Percentiles rank a stretch among this genome's conserved stretches.
These are phyloP conservation scores for Zoroaster sp. DNA, from an alignment of 53 echinoderm and acorn worm genomes.

Conservation along the genomic window DNA sequence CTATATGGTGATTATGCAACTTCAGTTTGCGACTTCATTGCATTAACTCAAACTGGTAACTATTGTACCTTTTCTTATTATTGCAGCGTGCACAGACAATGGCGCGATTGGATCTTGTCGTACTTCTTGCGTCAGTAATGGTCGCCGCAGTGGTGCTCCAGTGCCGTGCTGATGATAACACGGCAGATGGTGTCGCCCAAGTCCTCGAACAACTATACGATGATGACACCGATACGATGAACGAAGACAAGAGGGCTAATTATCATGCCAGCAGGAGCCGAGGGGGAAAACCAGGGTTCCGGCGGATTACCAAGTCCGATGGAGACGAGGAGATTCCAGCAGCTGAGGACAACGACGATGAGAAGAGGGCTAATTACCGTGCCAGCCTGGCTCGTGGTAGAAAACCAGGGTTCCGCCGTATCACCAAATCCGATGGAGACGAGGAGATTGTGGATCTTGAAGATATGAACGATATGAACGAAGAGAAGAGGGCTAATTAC, in stretches of 20 bases:
- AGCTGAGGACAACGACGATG: slow-evolving; percentile 14
- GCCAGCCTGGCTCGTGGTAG: background rate
- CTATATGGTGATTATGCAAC: too few species aligned
- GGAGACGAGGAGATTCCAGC: background rate
- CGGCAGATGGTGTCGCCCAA: background rate
- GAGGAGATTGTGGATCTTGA: background rate
- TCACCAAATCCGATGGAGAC: slow-evolving; percentile 12
- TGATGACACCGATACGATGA: background rate
- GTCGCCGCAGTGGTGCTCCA: slow-evolving; percentile 31
- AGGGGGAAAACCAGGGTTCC: background rate
- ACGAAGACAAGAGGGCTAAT: slow-evolving; percentile 21
- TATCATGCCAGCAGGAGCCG: background rate
- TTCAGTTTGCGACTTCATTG: too few species aligned
- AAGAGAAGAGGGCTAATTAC: slow-evolving; percentile 13
- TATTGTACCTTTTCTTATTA: background rate
- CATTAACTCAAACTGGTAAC: background rate
- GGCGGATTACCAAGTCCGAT: slow-evolving; percentile 23
- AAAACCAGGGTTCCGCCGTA: background rate
- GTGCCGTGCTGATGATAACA: slow-evolving; percentile 22
- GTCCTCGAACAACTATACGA: background rate
- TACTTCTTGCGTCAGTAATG: background rate
- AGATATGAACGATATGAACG: background rate
- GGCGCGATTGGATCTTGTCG: slow-evolving; percentile 4
- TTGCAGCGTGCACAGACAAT: background rate
- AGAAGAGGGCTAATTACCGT: slow-evolving; percentile 20